Evolutionary conservation across 2,113 vertebrate species (phyloP), one percentile per base, ranked within the genome.

Genomic region (Vulpes ferrilata): DNA sequence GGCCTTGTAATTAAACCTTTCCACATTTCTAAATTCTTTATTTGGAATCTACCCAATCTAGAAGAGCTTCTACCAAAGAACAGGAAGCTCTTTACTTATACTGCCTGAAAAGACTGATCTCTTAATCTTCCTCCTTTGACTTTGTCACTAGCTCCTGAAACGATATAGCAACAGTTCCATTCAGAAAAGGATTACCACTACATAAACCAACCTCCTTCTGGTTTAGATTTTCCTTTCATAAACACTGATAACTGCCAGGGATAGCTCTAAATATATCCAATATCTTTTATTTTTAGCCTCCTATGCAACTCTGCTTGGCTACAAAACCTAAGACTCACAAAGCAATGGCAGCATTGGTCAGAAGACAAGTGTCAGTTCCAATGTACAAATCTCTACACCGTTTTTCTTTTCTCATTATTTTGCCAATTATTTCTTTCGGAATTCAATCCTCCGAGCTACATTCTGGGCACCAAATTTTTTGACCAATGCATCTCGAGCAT

Each of bases 391-490:
- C 64, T 79, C 27, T 86, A 65, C 4, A 62, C 9, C 19, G 74
- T 65, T 86, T 74, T 79, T 30, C 43, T 53, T 53, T 79, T 59
- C 55, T 89, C 76, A 38, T 79, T 25, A 67, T 38, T 35, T 93
- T 95, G 10, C 48, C 15, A 93, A 62, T 88, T 98, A 99, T 94
- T 95, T 98, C 71, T 98, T 98, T 93, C 98, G 98, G 90, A 99
- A 99, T 3, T 97, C 98, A 80, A 98, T 74, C n/a, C 99, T 97
- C 65, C 97, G 99, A 65, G 98, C 98, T 64, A 99, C 98, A 17
- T 99, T 99, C 84, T 99, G 99, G 90, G 98, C 97, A 95, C 99
- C 99, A 95, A 98, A 99, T 98, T 99, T 99, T 89, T 97, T 97
- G 78, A 98, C 88, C 86, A 99, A 51, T 93, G 97, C 98, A 69